phyloP scores from a whole-genome alignment of 37 sponge, comb jelly and placozoan species.

The Halisarca cf. caerulea region DNA sequence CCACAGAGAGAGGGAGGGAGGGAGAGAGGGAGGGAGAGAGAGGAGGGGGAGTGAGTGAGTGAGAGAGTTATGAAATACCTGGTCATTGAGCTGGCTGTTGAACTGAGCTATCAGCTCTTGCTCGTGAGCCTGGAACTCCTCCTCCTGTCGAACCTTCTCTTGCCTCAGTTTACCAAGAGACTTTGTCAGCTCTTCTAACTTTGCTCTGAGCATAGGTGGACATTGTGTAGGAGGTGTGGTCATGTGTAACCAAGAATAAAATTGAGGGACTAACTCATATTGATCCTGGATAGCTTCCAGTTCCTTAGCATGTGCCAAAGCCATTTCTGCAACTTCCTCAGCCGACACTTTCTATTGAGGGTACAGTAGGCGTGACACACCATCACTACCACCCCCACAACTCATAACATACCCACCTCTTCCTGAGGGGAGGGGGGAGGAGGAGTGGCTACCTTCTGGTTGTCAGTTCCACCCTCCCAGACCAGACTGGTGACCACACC shows the following conservation, averaged over 20 bases:
- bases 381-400: background rate
- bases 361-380: background rate
- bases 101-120: constrained; percentile 34
- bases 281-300: constrained; percentile 63
- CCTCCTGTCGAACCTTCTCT: constrained; percentile 45
- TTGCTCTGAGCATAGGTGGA: constrained; percentile 33
- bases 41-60: no score
- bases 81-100: background rate
- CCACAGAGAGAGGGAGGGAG: no score
- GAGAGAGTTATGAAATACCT: no score
- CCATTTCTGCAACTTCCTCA: constrained; percentile 48
- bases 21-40: no score
- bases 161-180: constrained; percentile 38
- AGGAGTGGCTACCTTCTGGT: background rate
- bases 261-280: constrained; percentile 62
- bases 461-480: background rate
- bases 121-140: constrained; percentile 42
- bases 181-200: constrained; percentile 39
- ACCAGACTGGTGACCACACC: constrained; percentile 5
- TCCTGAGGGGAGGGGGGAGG: background rate
- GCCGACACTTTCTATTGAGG: background rate
- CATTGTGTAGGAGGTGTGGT: background rate
- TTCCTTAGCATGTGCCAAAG: constrained; percentile 66
- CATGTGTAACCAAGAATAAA: no score
- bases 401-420: constrained; percentile 6